These are phyloP conservation scores for Babylonia areolata DNA, from an alignment of 1,140 invertebrate species.

Conservation along the genomic window DNA sequence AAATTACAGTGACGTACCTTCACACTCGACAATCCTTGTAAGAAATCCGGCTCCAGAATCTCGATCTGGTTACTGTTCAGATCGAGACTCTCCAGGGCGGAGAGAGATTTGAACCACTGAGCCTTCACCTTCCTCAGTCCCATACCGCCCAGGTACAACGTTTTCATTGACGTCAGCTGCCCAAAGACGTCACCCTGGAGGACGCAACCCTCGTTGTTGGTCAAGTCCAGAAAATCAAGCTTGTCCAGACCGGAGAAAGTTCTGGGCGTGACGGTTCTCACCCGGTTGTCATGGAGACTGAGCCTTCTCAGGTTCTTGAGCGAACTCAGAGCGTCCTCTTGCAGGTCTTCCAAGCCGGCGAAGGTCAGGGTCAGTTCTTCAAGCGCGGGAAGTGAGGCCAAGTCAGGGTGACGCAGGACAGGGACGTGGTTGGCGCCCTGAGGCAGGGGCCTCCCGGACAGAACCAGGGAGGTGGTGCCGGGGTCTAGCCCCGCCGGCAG, in stretches of 20 bases:
- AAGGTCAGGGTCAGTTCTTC: slow-evolving; percentile 22
- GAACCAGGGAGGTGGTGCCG: background rate
- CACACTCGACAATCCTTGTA: background rate
- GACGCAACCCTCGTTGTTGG: slow-evolving; percentile 8
- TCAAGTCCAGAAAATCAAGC: background rate
- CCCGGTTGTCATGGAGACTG: slow-evolving; percentile 8
- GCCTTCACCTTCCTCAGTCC: background rate
- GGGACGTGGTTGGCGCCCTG: background rate
- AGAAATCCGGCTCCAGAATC: background rate
- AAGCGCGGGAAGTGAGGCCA: background rate
- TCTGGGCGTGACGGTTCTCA: background rate
- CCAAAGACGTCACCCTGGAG: slow-evolving; percentile 20
- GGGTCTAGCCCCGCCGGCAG: slow-evolving; percentile 9
- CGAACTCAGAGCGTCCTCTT: background rate
- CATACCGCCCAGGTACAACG: background rate
- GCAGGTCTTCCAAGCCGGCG: background rate
- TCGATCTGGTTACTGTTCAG: background rate
- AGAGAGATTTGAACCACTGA: background rate
- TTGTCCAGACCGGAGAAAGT: background rate
- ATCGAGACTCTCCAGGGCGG: slow-evolving; percentile 1
- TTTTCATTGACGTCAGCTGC: background rate
- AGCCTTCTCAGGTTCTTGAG: background rate
- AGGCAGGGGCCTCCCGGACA: background rate
- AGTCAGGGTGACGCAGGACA: background rate
- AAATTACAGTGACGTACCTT: background rate